phyloP scores from a whole-genome alignment of 2,113 vertebrate genomes.

The Ondatra zibethicus region DNA sequence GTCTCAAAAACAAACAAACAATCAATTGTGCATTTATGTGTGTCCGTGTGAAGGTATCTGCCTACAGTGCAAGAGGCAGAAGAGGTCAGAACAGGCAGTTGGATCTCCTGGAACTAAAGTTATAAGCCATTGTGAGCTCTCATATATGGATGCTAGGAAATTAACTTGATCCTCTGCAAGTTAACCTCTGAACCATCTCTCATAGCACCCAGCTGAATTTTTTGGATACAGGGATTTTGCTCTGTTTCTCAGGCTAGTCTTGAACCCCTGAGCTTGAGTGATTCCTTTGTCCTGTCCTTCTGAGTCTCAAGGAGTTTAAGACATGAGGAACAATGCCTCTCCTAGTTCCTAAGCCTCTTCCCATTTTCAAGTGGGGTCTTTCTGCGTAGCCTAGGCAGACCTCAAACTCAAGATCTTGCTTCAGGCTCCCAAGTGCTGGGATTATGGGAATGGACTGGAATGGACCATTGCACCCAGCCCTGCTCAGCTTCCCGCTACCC shows the following conservation, averaged over 20 bases:
- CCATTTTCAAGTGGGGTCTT: not conserved
- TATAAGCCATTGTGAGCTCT: not conserved
- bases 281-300: not conserved
- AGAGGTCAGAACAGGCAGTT: not conserved
- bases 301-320: not conserved
- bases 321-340: not conserved
- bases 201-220: not conserved
- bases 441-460: not conserved
- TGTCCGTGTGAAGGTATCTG: not conserved
- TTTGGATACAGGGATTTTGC: not conserved
- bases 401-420: not conserved
- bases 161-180: not conserved
- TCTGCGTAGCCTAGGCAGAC: not conserved
- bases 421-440: not conserved
- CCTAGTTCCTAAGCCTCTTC: not conserved
- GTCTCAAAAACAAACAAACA: not conserved
- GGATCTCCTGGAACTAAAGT: not conserved
- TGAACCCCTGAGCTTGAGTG: not conserved
- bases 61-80: not conserved
- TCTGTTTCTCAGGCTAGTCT: not conserved
- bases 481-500: not conserved
- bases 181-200: not conserved
- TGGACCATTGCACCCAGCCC: no score
- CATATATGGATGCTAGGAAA: not conserved
- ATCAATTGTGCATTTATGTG: not conserved